phyloP scores from a whole-genome alignment of 2,113 vertebrate species.

The Oxyura jamaicensis region DNA sequence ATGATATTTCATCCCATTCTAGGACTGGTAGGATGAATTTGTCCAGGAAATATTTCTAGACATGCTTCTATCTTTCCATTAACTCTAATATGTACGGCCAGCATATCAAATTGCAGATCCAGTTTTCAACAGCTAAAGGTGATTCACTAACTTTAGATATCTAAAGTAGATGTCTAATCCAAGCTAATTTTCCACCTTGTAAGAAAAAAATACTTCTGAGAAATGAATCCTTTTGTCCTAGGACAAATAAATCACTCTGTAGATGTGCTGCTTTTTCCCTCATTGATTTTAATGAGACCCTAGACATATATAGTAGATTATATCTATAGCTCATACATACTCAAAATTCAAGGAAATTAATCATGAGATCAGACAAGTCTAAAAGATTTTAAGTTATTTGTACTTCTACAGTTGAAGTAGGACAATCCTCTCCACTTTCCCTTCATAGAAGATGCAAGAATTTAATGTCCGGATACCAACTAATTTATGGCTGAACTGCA shows the following conservation, averaged over 20 bases:
- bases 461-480: neutral
- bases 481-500: neutral
- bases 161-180: neutral
- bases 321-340: neutral
- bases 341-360: neutral
- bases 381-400: neutral
- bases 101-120: neutral
- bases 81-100: neutral
- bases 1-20: neutral
- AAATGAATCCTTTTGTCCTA: neutral
- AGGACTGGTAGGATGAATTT: neutral
- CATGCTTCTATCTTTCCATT: neutral
- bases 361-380: neutral
- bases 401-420: neutral
- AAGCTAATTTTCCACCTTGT: neutral
- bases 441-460: neutral
- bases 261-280: neutral
- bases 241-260: neutral
- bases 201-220: neutral
- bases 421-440: neutral
- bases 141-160: neutral
- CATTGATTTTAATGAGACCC: neutral
- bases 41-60: neutral
- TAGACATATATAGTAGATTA: neutral
- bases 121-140: neutral